Conservation (phyloP, 2,113 vertebrate genomes). For the Rhinolophus ferrumequinum region DNA sequence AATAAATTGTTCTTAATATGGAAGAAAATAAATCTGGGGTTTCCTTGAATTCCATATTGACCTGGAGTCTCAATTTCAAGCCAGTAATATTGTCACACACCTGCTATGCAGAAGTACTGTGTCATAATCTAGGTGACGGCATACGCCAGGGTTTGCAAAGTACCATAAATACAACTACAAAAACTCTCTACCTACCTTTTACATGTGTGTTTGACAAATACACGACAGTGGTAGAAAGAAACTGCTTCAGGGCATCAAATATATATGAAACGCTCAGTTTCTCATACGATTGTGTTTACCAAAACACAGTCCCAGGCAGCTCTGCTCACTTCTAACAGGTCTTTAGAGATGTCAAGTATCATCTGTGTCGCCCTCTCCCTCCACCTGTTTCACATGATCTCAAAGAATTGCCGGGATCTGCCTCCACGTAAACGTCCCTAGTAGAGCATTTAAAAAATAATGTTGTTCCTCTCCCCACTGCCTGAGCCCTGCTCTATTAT, state of each 20-base stretch:
- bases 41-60: slow-evolving; percentile 17
- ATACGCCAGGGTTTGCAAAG: neutral
- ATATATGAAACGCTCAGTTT: neutral
- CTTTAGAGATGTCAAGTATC: neutral
- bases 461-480: neutral
- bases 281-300: slow-evolving; percentile 7
- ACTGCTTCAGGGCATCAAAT: neutral
- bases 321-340: neutral
- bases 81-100: neutral
- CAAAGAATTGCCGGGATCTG: slow-evolving; percentile 19
- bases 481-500: neutral
- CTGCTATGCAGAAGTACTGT: neutral
- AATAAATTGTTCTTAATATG: neutral
- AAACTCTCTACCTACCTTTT: slow-evolving; percentile 6
- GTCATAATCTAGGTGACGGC: neutral
- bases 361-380: neutral
- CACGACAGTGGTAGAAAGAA: neutral
- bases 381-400: neutral
- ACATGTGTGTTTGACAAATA: neutral
- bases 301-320: neutral
- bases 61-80: neutral
- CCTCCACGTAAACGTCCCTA: neutral
- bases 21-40: neutral
- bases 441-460: slow-evolving; percentile 1
- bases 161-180: neutral